These are phyloP conservation scores for Sialis lutaria DNA, from an alignment of 2,888 invertebrate species.

Conservation along the genomic window DNA sequence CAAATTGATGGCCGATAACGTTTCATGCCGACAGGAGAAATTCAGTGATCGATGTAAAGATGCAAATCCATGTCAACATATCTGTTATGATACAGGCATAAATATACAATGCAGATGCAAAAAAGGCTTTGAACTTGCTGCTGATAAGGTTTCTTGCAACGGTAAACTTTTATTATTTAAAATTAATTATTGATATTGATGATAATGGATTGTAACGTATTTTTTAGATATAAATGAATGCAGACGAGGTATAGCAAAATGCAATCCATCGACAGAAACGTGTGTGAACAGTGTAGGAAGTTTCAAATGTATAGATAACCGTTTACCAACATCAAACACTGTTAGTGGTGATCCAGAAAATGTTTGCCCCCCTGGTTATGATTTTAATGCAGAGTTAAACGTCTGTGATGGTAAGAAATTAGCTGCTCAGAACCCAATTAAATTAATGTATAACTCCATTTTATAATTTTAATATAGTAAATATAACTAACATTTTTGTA, in stretches of 20 bases:
- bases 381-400: slow-evolving; percentile 32
- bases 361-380: slow-evolving; percentile 36
- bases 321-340: slow-evolving; percentile 2
- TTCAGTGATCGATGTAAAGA: slow-evolving; percentile 32
- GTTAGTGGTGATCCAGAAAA: slow-evolving; percentile 14
- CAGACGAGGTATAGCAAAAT: slow-evolving; percentile 26
- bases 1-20: slow-evolving; percentile 47
- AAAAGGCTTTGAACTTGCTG: slow-evolving; percentile 46
- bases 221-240: slow-evolving; percentile 45
- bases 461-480: too few species aligned
- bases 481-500: too few species aligned
- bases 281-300: slow-evolving; percentile 38
- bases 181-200: too few species aligned
- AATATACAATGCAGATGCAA: slow-evolving; percentile 54
- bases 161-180: slow-evolving; percentile 21
- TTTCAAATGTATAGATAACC: slow-evolving; percentile 26
- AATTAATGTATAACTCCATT: too few species aligned
- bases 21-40: slow-evolving; percentile 40
- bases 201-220: neutral
- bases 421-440: too few species aligned
- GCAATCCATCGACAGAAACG: slow-evolving; percentile 23
- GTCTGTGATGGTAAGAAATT: slow-evolving; percentile 29
- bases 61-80: slow-evolving; percentile 55
- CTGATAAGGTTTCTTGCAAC: slow-evolving; percentile 48
- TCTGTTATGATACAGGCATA: slow-evolving; percentile 50